phyloP scores from a whole-genome alignment of 1,140 invertebrate species.

The Saccostrea glomerata region DNA sequence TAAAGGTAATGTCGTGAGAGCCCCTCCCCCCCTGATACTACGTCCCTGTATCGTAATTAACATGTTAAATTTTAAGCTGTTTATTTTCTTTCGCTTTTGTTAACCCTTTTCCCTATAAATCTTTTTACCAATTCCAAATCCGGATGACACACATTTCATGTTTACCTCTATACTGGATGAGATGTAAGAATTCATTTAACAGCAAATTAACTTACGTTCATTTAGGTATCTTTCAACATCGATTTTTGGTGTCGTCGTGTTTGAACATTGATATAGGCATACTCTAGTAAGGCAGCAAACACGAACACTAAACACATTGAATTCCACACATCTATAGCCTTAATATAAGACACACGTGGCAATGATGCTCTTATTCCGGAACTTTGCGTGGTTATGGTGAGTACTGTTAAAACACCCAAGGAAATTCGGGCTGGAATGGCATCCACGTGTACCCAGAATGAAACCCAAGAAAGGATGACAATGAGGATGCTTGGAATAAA shows the following conservation, averaged over 20 bases:
- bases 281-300: conserved; percentile 90
- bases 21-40: no score
- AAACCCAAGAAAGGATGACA: conserved; percentile 96
- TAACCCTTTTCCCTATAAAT: background rate
- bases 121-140: no score
- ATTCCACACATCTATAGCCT: conserved; percentile 93
- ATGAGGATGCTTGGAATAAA: conserved; percentile 96
- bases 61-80: background rate
- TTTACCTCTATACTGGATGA: no score
- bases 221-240: background rate
- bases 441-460: conserved; percentile 90
- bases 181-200: background rate
- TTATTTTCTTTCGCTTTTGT: background rate
- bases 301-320: conserved; percentile 92
- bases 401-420: conserved; percentile 79
- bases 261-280: conserved; percentile 85
- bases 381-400: conserved; percentile 73
- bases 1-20: no score
- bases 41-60: no score
- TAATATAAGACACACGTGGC: conserved; percentile 82
- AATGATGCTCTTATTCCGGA: conserved; percentile 65
- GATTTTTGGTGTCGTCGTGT: conserved; percentile 15
- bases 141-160: no score
- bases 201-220: background rate
- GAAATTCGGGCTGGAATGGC: conserved; percentile 82